Evolutionary conservation across 2,888 invertebrate species (phyloP).

Genomic region (Coelopa pilipes): DNA sequence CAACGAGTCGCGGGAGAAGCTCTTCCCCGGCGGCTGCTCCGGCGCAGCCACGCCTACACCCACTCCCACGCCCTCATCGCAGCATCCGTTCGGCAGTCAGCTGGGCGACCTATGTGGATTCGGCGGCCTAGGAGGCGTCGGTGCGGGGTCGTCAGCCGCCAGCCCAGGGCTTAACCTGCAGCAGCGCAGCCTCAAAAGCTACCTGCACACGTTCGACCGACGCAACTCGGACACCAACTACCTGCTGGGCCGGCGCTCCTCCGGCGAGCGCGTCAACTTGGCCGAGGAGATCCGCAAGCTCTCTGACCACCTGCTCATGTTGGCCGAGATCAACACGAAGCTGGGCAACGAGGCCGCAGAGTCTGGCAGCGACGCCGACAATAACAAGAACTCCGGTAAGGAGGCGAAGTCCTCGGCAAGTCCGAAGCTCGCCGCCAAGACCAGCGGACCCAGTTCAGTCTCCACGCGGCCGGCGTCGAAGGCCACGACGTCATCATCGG

Average conservation of each 20-base stretch:
- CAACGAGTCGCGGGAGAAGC: slow-evolving; percentile 63
- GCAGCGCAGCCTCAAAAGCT: slow-evolving; percentile 62
- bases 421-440: slow-evolving; percentile 32
- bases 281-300: slow-evolving; percentile 87
- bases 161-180: slow-evolving; percentile 46
- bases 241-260: slow-evolving; percentile 70
- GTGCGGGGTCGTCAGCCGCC: too few species aligned
- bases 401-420: slow-evolving; percentile 7
- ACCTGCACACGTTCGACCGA: slow-evolving; percentile 72
- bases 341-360: slow-evolving; percentile 45
- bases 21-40: slow-evolving; percentile 51
- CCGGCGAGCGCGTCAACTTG: slow-evolving; percentile 76
- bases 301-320: slow-evolving; percentile 80
- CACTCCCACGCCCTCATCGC: slow-evolving; percentile 41
- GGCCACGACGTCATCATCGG: slow-evolving; percentile 42
- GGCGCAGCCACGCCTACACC: slow-evolving; percentile 49
- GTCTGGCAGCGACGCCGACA: slow-evolving; percentile 25
- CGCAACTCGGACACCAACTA: slow-evolving; percentile 83
- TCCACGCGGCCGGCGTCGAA: slow-evolving; percentile 40
- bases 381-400: slow-evolving; percentile 24
- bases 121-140: slow-evolving; percentile 44
- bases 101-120: slow-evolving; percentile 55
- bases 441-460: slow-evolving; percentile 45
- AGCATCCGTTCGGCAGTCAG: slow-evolving; percentile 54
- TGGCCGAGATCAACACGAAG: slow-evolving; percentile 74